phyloP scores from a whole-genome alignment of 2,888 invertebrate genomes.

The Epistrophe eligans region DNA sequence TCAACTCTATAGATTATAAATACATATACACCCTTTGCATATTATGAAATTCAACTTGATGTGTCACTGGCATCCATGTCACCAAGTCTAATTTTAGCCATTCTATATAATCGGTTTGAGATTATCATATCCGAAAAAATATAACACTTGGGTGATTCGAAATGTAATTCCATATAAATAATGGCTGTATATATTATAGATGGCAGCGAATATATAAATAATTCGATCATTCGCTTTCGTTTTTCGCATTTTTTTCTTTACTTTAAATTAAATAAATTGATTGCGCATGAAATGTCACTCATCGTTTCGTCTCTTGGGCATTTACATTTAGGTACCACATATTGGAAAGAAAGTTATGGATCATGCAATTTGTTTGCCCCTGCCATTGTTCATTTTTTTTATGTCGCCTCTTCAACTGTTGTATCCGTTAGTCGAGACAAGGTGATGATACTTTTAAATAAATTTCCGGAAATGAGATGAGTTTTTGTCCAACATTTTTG shows the following conservation, averaged over 20 bases:
- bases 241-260: neutral
- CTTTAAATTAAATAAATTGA: slow-evolving; percentile 56
- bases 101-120: slow-evolving; percentile 34
- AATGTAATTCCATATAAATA: slow-evolving; percentile 18
- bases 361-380: slow-evolving; percentile 37
- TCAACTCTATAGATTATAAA: slow-evolving; percentile 21
- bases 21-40: neutral
- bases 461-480: slow-evolving; percentile 57
- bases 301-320: slow-evolving; percentile 48
- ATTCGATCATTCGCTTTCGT: slow-evolving; percentile 16
- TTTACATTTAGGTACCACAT: slow-evolving; percentile 24
- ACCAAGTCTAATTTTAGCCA: neutral
- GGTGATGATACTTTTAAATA: slow-evolving; percentile 53
- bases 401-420: neutral
- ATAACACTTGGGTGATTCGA: neutral
- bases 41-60: slow-evolving; percentile 49
- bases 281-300: slow-evolving; percentile 63
- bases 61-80: slow-evolving; percentile 60
- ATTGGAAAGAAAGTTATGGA: slow-evolving; percentile 41
- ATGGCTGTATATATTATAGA: neutral
- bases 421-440: slow-evolving; percentile 37
- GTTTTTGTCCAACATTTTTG: slow-evolving; percentile 21
- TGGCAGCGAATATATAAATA: slow-evolving; percentile 4
- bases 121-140: neutral
- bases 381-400: neutral